A percentile compares a stretch with the other conserved stretches of the same genome.
These are phyloP conservation scores for Cynocephalus volans DNA, from an alignment of 2,113 vertebrate species.

Conservation along the genomic window DNA sequence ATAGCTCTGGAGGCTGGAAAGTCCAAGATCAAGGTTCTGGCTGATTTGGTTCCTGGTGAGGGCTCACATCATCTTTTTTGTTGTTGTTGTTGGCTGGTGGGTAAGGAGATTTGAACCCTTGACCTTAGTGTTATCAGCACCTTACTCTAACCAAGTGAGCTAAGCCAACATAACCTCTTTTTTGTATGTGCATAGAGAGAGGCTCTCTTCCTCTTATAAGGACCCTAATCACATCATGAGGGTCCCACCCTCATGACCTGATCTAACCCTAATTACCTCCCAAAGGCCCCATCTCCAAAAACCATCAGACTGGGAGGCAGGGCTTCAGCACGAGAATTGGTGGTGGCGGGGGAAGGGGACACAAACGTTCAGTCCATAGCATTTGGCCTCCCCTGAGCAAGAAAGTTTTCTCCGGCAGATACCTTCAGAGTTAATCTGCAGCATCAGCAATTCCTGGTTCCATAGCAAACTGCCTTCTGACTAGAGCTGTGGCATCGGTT, in stretches of 20 bases:
- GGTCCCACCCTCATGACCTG: background rate
- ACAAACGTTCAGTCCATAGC: background rate
- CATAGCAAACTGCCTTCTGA: background rate
- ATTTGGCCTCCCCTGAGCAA: background rate
- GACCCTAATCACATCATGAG: background rate
- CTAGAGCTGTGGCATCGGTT: too few relatives aligned
- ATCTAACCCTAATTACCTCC: background rate
- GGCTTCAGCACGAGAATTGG: background rate
- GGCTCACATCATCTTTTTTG: background rate
- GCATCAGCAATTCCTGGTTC: background rate
- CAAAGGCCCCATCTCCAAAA: background rate
- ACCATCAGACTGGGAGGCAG: background rate
- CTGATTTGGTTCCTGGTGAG: background rate
- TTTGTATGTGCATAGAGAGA: background rate
- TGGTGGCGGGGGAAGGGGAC: background rate
- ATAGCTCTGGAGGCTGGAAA: background rate
- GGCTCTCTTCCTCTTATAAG: too few relatives aligned
- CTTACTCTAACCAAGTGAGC: too few relatives aligned
- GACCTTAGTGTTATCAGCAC: too few relatives aligned
- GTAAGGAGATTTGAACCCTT: too few relatives aligned
- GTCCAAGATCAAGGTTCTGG: background rate
- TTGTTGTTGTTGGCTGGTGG: too few relatives aligned
- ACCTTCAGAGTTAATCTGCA: background rate
- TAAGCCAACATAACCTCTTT: background rate
- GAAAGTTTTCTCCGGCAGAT: background rate